Conservation (phyloP, 2,797 vertebrate species). For the Esox lucius region DNA sequence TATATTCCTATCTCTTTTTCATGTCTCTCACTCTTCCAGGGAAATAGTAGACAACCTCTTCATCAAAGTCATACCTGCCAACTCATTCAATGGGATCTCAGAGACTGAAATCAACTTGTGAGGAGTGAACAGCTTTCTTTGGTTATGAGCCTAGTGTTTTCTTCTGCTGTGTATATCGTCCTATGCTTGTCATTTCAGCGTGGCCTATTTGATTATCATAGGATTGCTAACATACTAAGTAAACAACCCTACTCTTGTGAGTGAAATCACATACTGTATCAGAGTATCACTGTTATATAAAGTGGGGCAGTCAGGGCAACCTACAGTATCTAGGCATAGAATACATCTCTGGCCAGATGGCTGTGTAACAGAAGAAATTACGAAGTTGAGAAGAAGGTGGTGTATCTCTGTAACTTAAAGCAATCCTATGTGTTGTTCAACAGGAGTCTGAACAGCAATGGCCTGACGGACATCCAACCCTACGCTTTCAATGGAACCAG, state of each 20-base stretch:
- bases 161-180: background rate
- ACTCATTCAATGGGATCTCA: conserved; percentile 82
- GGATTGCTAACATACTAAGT: background rate
- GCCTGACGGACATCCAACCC: conserved; percentile 77
- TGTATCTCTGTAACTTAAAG: background rate
- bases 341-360: background rate
- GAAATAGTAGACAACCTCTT: conserved; percentile 60
- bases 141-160: background rate
- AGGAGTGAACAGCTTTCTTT: background rate
- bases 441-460: conserved; percentile 85
- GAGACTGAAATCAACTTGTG: conserved; percentile 82
- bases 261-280: background rate
- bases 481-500: conserved; percentile 86
- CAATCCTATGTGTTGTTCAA: conserved; percentile 18
- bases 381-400: background rate
- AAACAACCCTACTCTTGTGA: background rate
- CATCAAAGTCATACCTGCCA: conserved; percentile 78
- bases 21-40: conserved; percentile 28
- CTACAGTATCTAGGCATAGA: background rate
- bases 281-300: background rate
- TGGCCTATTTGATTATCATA: background rate
- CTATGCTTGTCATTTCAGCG: background rate
- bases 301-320: background rate
- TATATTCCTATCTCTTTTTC: background rate
- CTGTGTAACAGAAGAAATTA: background rate